Evolutionary conservation across 2,113 vertebrate genomes (phyloP).

Genomic region (Lethenteron camtschaticum): DNA sequence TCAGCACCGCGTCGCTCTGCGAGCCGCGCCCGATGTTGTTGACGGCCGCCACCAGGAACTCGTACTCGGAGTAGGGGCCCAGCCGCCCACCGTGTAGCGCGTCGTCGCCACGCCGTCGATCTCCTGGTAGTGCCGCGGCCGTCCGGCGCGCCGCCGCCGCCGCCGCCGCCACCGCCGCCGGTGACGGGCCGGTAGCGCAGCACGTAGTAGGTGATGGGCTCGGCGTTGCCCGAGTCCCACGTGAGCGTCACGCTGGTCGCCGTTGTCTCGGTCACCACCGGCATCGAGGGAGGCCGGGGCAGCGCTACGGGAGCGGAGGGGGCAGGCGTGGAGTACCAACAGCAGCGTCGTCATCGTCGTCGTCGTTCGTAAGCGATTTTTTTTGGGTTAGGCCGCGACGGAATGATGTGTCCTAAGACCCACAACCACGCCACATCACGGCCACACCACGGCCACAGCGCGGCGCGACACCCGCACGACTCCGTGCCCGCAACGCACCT

Average conservation of each 20-base stretch:
- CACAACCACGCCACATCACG: neutral
- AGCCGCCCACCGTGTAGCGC: slow-evolving; percentile 86
- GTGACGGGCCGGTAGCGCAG: slow-evolving; percentile 83
- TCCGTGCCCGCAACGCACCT: slow-evolving; percentile 29
- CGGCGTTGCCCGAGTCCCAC: slow-evolving; percentile 82
- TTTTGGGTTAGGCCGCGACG: neutral
- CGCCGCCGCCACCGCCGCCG: slow-evolving; percentile 49
- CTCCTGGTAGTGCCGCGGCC: slow-evolving; percentile 40
- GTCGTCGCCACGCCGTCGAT: slow-evolving; percentile 93
- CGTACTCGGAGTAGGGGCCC: slow-evolving; percentile 91
- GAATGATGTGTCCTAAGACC: neutral
- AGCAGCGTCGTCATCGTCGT: neutral
- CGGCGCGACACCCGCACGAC: neutral
- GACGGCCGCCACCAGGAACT: slow-evolving; percentile 81
- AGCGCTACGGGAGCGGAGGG: slow-evolving; percentile 34
- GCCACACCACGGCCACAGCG: neutral
- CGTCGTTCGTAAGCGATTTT: neutral
- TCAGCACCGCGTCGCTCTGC: slow-evolving; percentile 66
- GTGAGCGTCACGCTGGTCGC: slow-evolving; percentile 90
- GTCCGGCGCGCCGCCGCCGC: neutral
- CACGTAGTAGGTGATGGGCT: slow-evolving; percentile 70
- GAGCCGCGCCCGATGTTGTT: slow-evolving; percentile 90
- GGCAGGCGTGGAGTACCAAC: neutral
- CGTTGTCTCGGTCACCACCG: slow-evolving; percentile 76
- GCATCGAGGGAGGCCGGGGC: slow-evolving; percentile 56